Conservation (phyloP, 2,797 vertebrate genomes). For the Scolopax rusticola region DNA sequence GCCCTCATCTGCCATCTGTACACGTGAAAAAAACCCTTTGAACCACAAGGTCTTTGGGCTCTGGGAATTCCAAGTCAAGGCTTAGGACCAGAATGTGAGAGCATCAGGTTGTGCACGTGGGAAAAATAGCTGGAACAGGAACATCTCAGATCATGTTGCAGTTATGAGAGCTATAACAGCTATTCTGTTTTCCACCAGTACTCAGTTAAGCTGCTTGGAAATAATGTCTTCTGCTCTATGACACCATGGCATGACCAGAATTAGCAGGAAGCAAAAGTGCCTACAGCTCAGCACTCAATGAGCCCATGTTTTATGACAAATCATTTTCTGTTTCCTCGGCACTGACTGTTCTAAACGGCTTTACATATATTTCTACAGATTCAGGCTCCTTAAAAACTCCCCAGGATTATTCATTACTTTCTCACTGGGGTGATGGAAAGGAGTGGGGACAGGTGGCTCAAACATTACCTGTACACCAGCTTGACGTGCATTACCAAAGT, state of each 20-base stretch:
- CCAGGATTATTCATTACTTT: background rate
- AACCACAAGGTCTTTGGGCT: background rate
- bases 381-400: background rate
- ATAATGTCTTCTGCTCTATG: constrained; percentile 58
- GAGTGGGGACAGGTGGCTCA: background rate
- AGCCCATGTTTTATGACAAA: background rate
- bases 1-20: background rate
- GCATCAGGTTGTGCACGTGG: background rate
- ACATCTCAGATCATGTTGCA: background rate
- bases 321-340: background rate
- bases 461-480: background rate
- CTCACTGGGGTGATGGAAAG: background rate
- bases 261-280: constrained; percentile 46
- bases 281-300: constrained; percentile 16
- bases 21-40: background rate
- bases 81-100: background rate
- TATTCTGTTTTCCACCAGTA: background rate
- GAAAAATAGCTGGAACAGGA: constrained; percentile 2
- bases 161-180: background rate
- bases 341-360: background rate
- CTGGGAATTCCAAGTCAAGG: background rate
- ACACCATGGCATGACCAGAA: constrained; percentile 36
- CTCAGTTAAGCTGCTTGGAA: constrained; percentile 34
- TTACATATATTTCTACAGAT: background rate
- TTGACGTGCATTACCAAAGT: background rate